phyloP scores from a whole-genome alignment of 2,888 invertebrate genomes.

The Pseudococcus longispinus region DNA sequence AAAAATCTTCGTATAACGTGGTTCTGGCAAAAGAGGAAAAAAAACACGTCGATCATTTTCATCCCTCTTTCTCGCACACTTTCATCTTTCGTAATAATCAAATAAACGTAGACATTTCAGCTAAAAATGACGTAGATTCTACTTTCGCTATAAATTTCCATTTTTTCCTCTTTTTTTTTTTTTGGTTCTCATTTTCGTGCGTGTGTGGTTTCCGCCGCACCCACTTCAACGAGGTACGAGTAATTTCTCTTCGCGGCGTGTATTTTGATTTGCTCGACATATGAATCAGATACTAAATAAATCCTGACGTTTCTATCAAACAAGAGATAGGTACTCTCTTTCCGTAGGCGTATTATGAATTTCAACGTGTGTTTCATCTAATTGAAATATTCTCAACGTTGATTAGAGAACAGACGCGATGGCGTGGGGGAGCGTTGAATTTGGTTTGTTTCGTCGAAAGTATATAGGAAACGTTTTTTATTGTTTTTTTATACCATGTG shows the following conservation, averaged over 20 bases:
- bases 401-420: not conserved
- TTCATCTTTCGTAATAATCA: conserved; percentile 5
- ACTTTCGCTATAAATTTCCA: conserved; percentile 7
- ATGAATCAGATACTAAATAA: not conserved
- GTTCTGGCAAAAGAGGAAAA: not conserved
- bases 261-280: not conserved
- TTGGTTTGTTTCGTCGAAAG: not conserved
- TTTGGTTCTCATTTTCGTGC: not conserved
- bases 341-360: not conserved
- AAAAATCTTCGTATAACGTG: not conserved
- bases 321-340: not conserved
- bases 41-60: not conserved
- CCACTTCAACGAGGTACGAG: not conserved
- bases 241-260: not conserved
- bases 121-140: conserved; percentile 2
- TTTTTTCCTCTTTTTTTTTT: not conserved
- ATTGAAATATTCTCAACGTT: not conserved
- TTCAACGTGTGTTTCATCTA: conserved; percentile 9
- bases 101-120: not conserved
- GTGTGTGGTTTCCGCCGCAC: not conserved
- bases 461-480: not conserved
- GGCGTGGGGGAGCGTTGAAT: not conserved
- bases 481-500: not conserved
- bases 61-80: not conserved
- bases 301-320: not conserved